Base-by-base conservation (phyloP, 2,113 vertebrate species). In the Rhineura floridana region DNA sequence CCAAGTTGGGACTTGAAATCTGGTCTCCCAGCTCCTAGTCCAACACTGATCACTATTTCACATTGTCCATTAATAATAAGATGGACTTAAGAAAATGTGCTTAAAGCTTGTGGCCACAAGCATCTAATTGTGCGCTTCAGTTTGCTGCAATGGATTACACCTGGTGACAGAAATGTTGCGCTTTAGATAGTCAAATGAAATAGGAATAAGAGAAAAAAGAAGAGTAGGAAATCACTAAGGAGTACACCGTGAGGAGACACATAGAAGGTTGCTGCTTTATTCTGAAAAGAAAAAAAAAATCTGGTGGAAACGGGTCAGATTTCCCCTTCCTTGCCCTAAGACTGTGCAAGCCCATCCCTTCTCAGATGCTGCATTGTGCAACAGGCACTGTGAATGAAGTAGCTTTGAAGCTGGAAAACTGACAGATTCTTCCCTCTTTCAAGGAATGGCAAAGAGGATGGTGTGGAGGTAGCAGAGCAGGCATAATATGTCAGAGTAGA, bases 401-500 rank as follows among this genome's bases (percentile, higher is more conserved):
- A n/a, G 46, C 23, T 33, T 50, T 17, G 46, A n/a, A 52, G 52
- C 28, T n/a, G 48, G 5, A 78, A n/a, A 78, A 52, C 75, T 30
- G 76, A 33, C 30, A 52, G 12, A 10, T 33, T 78, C 46, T 44
- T 78, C 75, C 75, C 25, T 77, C 75, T 69, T 33, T 50, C 46
- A 13, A 6, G 23, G 44, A 19, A 50, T 52, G 46, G 13, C 30
- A 52, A 78, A 78, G 30, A 13, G 46, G 10, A 13, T 50, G 13
- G 5, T 78, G 33, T 11, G 46, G 25, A 78, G 76, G 48, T 33
- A 5, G 30, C 12, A 28, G 75, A 77, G 11, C 25, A 77, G 21
- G 33, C 2, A 59, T 12, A 63, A 81, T 11, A 44, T 44, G 21
- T 42, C 23, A 1, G 3, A 6, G 67, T 65, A 0, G 0, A 91